phyloP scores from a whole-genome alignment of 2,797 vertebrate genomes.

The Anabas testudineus region DNA sequence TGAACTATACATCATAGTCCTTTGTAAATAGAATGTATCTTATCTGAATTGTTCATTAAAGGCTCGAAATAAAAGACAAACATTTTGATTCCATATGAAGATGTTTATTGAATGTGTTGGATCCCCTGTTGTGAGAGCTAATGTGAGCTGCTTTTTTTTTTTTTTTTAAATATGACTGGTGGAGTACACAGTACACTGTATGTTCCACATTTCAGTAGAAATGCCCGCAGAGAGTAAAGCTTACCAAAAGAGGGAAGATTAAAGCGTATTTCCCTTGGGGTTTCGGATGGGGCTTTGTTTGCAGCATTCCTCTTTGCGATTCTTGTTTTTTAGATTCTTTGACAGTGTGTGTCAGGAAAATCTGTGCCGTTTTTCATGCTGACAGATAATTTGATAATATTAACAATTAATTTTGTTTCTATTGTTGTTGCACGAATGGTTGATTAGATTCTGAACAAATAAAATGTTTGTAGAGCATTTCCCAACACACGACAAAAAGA shows the following conservation, averaged over 20 bases:
- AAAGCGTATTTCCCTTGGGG: conserved; percentile 44
- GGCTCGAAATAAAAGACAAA: conserved; percentile 12
- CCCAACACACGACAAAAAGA: no score
- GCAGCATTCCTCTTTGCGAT: conserved; percentile 6
- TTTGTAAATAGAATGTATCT: background rate
- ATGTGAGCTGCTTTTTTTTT: conserved; percentile 59
- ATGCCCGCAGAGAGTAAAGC: conserved; percentile 47
- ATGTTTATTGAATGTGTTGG: conserved; percentile 44
- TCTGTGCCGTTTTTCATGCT: background rate
- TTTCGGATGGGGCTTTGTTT: conserved; percentile 35
- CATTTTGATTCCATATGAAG: conserved; percentile 8
- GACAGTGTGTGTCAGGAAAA: background rate
- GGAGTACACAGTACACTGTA: conserved; percentile 17
- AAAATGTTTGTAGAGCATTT: conserved; percentile 40
- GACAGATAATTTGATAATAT: conserved; percentile 17
- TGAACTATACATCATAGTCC: conserved; percentile 4
- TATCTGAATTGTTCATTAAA: conserved; percentile 27
- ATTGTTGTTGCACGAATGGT: conserved; percentile 12
- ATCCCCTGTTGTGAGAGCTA: conserved; percentile 66
- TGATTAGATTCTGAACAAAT: conserved; percentile 32
- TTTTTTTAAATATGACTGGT: conserved; percentile 62
- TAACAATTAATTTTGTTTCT: background rate
- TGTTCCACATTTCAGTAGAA: conserved; percentile 40
- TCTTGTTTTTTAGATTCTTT: conserved; percentile 11
- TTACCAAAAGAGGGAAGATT: conserved; percentile 50